phyloP scores from a whole-genome alignment of 2,888 invertebrate genomes.

The Rutpela maculata region DNA sequence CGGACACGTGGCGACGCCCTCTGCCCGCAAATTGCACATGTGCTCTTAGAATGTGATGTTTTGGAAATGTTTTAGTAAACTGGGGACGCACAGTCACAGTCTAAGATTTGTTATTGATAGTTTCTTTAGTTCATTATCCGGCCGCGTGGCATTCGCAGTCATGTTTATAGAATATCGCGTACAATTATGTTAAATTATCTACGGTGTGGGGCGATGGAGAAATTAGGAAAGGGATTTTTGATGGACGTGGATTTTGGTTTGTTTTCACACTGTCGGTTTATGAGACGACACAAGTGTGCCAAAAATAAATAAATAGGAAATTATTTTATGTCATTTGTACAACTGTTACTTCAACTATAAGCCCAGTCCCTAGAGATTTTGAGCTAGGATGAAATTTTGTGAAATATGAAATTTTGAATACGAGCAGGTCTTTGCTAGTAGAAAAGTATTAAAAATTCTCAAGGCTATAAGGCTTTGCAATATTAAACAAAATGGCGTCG shows the following conservation, averaged over 20 bases:
- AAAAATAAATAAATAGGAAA: neutral
- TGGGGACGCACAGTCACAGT: slow-evolving; percentile 59
- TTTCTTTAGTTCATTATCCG: slow-evolving; percentile 74
- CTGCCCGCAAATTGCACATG: slow-evolving; percentile 73
- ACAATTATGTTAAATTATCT: slow-evolving; percentile 73
- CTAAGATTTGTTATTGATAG: slow-evolving; percentile 73
- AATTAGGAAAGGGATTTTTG: slow-evolving; percentile 23
- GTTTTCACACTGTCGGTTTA: slow-evolving; percentile 24
- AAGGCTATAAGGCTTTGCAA: no score
- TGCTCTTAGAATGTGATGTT: slow-evolving; percentile 66
- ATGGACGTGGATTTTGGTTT: slow-evolving; percentile 14
- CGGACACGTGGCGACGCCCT: slow-evolving; percentile 73
- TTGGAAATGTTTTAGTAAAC: neutral
- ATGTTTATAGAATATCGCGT: slow-evolving; percentile 72
- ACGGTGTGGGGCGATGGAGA: slow-evolving; percentile 61
- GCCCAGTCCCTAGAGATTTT: no score
- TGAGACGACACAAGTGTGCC: slow-evolving; percentile 19
- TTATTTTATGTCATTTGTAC: no score
- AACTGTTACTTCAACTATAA: no score
- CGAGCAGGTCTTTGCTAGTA: no score
- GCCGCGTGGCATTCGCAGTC: slow-evolving; percentile 65
- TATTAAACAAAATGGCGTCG: no score
- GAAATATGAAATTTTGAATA: no score
- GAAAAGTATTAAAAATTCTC: no score
- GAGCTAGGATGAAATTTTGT: no score